Conservation (phyloP, 30 jellyfish, hydroid and myxozoan genomes). For the Morbakka virulenta region DNA sequence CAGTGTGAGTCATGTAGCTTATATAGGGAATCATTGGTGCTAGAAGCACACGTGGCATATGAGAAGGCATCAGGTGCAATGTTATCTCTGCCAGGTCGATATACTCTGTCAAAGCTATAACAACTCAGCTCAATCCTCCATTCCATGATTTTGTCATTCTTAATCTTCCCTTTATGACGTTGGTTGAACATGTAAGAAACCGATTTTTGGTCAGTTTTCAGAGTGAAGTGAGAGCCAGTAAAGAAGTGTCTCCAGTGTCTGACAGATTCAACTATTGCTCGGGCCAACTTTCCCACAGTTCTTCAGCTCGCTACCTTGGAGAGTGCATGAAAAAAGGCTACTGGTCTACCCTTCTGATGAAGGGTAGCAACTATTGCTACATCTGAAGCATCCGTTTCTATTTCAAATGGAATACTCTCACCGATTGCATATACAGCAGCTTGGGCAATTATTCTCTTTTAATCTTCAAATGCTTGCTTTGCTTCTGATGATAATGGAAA, state of each 20-base stretch:
- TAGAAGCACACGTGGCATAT: conserved; percentile 1
- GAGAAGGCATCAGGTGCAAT: conserved; percentile 36
- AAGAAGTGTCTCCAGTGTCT: neutral
- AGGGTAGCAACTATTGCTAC: too few relatives aligned
- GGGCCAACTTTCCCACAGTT: neutral
- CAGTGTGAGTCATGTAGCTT: conserved; percentile 14
- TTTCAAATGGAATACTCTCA: too few relatives aligned
- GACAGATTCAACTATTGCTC: neutral
- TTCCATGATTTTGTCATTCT: conserved; percentile 25
- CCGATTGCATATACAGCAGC: too few relatives aligned
- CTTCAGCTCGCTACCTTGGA: neutral
- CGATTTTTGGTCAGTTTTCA: neutral
- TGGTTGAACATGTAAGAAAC: conserved; percentile 5
- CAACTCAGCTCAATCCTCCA: conserved; percentile 30
- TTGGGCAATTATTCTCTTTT: too few relatives aligned
- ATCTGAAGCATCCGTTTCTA: too few relatives aligned
- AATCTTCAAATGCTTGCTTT: too few relatives aligned
- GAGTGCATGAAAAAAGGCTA: neutral
- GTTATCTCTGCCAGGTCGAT: conserved; percentile 18
- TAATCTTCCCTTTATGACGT: conserved; percentile 26
- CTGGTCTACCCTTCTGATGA: neutral
- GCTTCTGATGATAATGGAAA: too few relatives aligned
- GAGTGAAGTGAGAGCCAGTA: neutral
- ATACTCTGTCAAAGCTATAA: conserved; percentile 28
- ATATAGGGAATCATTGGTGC: neutral